These are phyloP conservation scores for Apodemia hepburni DNA, from an alignment of 2,888 invertebrate species.

Conservation along the genomic window DNA sequence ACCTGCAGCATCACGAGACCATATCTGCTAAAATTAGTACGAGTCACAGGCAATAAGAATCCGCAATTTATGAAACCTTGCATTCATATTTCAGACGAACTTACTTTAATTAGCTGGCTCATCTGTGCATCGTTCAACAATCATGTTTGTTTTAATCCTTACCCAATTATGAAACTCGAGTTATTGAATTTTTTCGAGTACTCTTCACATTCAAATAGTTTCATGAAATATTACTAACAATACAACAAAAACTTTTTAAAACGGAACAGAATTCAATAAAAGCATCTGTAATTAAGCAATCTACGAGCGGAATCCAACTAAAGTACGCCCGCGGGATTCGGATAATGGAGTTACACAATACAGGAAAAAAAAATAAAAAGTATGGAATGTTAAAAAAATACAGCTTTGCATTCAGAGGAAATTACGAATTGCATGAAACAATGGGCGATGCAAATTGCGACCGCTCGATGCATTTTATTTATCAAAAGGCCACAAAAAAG, in stretches of 20 bases:
- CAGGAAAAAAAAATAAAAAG: conserved; percentile 43
- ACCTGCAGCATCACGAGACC: background rate
- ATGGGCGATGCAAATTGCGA: conserved; percentile 71
- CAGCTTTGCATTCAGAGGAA: conserved; percentile 53
- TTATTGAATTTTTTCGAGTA: background rate
- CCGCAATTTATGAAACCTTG: background rate
- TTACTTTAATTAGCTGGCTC: background rate
- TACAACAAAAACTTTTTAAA: conserved; percentile 2
- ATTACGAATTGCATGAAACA: conserved; percentile 64
- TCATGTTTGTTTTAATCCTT: background rate
- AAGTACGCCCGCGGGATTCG: conserved; percentile 7
- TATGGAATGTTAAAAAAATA: conserved; percentile 40
- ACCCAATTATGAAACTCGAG: background rate
- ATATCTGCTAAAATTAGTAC: background rate
- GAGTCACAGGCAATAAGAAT: background rate
- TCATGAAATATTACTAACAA: background rate
- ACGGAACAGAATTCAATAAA: conserved; percentile 2
- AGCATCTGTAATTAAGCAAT: conserved; percentile 14
- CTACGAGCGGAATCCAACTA: conserved; percentile 1
- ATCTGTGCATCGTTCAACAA: background rate
- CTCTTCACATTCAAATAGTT: background rate
- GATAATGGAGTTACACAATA: conserved; percentile 8
- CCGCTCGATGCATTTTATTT: conserved; percentile 53
- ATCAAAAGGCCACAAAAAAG: conserved; percentile 54
- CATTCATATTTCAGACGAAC: background rate